A percentile compares a stretch with the other conserved stretches of the same genome.
These are phyloP conservation scores for Lutraria lutraria DNA, from an alignment of 2,888 invertebrate species.

Conservation along the genomic window DNA sequence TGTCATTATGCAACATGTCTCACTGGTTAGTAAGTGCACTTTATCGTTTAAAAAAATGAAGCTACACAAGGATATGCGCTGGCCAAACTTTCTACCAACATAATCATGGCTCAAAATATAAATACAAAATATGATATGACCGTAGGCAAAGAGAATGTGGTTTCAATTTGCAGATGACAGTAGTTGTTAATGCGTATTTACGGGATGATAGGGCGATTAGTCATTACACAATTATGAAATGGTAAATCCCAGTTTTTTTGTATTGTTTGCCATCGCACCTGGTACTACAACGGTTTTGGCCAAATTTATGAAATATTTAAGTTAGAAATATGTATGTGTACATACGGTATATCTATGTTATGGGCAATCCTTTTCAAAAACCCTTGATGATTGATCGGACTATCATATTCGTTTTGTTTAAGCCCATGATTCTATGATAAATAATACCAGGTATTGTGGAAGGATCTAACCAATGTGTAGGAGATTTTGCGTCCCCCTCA, in stretches of 20 bases:
- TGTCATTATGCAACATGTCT: background rate
- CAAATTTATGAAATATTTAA: background rate
- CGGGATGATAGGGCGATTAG: background rate
- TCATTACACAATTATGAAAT: conserved; percentile 24
- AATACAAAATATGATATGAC: conserved; percentile 2
- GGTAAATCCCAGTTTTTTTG: background rate
- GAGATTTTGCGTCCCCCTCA: no score
- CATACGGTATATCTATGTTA: background rate
- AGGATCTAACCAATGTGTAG: no score
- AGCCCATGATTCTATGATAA: no score
- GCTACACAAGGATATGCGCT: background rate
- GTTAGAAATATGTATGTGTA: background rate
- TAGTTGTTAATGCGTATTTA: background rate
- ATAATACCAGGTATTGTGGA: no score
- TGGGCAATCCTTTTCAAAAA: background rate
- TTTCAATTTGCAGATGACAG: background rate
- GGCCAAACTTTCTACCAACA: background rate
- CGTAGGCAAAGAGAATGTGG: conserved; percentile 1
- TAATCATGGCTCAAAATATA: background rate
- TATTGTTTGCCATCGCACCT: background rate
- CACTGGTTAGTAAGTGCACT: no score
- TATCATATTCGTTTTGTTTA: no score
- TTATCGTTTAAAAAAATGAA: no score
- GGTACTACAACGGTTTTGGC: background rate
- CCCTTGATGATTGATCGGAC: no score